These are phyloP conservation scores for Melanophora roralis DNA, from an alignment of 2,888 invertebrate genomes.

Conservation along the genomic window DNA sequence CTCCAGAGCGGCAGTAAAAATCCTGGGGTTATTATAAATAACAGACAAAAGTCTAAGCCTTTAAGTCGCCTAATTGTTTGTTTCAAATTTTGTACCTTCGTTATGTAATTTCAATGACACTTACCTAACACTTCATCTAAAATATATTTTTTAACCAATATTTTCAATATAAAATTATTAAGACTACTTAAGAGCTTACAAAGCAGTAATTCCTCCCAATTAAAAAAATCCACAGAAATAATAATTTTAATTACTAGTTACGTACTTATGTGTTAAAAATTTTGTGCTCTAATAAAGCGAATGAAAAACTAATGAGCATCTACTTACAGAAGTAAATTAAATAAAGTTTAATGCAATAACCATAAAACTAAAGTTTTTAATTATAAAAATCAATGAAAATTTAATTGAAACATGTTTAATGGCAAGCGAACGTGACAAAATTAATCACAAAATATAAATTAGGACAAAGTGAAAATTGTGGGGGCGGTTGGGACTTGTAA, in stretches of 20 bases:
- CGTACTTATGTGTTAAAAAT: neutral
- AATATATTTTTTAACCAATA: no score
- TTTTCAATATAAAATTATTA: no score
- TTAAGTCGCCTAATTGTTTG: no score
- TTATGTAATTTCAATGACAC: no score
- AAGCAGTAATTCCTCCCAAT: no score
- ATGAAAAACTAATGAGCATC: neutral
- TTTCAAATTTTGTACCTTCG: no score
- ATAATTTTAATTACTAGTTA: neutral
- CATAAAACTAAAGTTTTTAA: neutral
- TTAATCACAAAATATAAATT: neutral
- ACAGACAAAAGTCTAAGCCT: no score
- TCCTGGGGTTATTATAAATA: no score
- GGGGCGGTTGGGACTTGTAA: no score
- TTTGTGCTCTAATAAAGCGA: neutral
- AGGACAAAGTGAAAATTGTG: neutral
- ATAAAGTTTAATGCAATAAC: neutral
- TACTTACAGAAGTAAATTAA: neutral
- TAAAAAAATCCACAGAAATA: neutral
- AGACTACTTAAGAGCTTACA: no score
- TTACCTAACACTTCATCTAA: no score
- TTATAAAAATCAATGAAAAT: slow-evolving; percentile 10
- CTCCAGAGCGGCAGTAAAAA: no score
- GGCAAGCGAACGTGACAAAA: slow-evolving; percentile 15
- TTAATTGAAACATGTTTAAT: slow-evolving; percentile 22